These are phyloP conservation scores for Leguminivora glycinivorella DNA, from an alignment of 1,140 invertebrate genomes.

Conservation along the genomic window DNA sequence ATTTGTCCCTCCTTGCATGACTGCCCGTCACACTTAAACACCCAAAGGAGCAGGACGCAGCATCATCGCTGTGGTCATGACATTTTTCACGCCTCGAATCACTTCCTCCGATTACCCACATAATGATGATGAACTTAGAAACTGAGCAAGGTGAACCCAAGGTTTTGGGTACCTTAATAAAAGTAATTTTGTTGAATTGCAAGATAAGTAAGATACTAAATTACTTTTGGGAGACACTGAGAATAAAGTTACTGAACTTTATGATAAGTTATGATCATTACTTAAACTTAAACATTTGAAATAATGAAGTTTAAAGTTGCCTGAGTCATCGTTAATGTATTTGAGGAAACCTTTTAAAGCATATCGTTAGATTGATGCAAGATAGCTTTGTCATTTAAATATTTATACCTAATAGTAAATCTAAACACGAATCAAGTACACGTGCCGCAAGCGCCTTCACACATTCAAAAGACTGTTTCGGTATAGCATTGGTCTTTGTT, in stretches of 20 bases:
- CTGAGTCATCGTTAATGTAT: not conserved
- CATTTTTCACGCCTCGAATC: slow-evolving; percentile 15
- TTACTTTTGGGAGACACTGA: slow-evolving; percentile 3
- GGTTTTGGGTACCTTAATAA: slow-evolving; percentile 7
- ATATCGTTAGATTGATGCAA: slow-evolving; percentile 2
- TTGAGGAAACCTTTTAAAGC: not conserved
- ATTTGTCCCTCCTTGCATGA: slow-evolving; percentile 4
- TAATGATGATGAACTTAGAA: slow-evolving; percentile 28
- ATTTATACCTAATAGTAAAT: slow-evolving; percentile 25
- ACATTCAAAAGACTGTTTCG: slow-evolving; percentile 72
- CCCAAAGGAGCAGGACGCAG: slow-evolving; percentile 10
- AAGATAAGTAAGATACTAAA: not conserved
- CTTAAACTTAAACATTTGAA: not conserved
- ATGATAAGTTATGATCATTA: not conserved
- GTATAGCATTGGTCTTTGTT: slow-evolving; percentile 74
- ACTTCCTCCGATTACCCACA: slow-evolving; percentile 13
- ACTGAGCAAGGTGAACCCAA: slow-evolving; percentile 15
- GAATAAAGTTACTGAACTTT: not conserved
- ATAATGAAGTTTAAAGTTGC: not conserved
- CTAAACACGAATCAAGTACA: slow-evolving; percentile 36
- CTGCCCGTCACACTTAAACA: slow-evolving; percentile 10
- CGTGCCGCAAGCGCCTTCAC: slow-evolving; percentile 63
- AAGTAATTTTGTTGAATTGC: not conserved
- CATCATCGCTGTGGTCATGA: slow-evolving; percentile 3
- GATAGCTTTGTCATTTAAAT: slow-evolving; percentile 18